A percentile compares a stretch with the other conserved stretches of the same genome.
Conservation (phyloP, 2,888 invertebrate species). For the Autographa gamma region DNA sequence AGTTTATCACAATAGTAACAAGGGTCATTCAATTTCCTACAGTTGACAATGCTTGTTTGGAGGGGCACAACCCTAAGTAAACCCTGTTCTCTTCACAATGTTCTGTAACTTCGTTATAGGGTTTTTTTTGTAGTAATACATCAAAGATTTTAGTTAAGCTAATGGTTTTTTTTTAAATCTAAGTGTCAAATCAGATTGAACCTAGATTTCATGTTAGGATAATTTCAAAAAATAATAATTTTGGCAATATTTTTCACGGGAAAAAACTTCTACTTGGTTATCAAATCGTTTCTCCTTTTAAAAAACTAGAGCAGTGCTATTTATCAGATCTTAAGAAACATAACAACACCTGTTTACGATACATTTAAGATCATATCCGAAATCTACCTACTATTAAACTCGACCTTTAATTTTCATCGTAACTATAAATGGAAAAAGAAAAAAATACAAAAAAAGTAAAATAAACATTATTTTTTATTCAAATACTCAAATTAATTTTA, state of each 20-base stretch:
- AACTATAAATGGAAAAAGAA: no score
- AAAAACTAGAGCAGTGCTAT: not conserved
- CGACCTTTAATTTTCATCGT: no score
- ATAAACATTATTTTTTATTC: not conserved
- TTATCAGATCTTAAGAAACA: no score
- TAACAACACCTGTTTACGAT: no score
- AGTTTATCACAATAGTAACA: conserved; percentile 64
- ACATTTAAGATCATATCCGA: no score
- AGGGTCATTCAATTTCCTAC: conserved; percentile 64
- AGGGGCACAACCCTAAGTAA: conserved; percentile 62
- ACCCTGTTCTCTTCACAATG: conserved; percentile 39
- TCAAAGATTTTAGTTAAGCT: conserved; percentile 12
- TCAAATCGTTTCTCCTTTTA: not conserved
- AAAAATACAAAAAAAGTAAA: no score
- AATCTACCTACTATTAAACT: no score
- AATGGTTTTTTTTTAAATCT: not conserved
- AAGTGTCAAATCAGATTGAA: not conserved
- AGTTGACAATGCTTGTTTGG: conserved; percentile 58
- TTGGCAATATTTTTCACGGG: no score
- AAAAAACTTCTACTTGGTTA: no score
- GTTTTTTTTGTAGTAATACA: conserved; percentile 15
- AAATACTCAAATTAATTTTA: not conserved
- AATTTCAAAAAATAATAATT: no score
- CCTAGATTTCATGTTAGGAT: not conserved
- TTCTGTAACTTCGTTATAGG: conserved; percentile 29